Percentiles rank a stretch among this genome's conserved stretches.
phyloP scores from a whole-genome alignment of 2,113 vertebrate genomes.

The Nibea albiflora region DNA sequence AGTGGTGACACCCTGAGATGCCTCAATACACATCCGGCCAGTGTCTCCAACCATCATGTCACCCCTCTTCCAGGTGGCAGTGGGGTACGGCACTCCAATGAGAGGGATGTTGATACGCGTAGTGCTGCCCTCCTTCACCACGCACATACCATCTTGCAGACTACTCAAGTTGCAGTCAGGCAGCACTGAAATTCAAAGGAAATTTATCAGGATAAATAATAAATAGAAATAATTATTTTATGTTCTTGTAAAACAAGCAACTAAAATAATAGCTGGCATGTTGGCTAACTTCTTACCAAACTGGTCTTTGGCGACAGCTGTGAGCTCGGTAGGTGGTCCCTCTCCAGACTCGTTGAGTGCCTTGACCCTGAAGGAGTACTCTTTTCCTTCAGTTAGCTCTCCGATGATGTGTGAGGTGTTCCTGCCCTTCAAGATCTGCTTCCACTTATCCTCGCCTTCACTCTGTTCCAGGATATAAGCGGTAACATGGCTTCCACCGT shows the following conservation, averaged over 20 bases:
- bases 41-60: slow-evolving; percentile 87
- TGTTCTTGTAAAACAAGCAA: not conserved
- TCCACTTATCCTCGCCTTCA: slow-evolving; percentile 91
- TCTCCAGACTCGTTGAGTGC: slow-evolving; percentile 95
- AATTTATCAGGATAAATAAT: not conserved
- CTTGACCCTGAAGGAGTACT: slow-evolving; percentile 93
- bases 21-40: slow-evolving; percentile 91
- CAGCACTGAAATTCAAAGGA: slow-evolving; percentile 81
- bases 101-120: slow-evolving; percentile 93
- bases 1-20: slow-evolving; percentile 89
- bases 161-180: slow-evolving; percentile 93
- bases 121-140: slow-evolving; percentile 94
- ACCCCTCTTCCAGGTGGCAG: slow-evolving; percentile 93
- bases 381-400: slow-evolving; percentile 92
- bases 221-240: not conserved
- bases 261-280: not conserved
- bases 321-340: slow-evolving; percentile 91
- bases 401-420: slow-evolving; percentile 86
- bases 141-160: slow-evolving; percentile 89
- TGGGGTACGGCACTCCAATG: slow-evolving; percentile 89
- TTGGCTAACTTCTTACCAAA: slow-evolving; percentile 85
- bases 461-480: slow-evolving; percentile 91
- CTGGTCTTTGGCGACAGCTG: slow-evolving; percentile 92
- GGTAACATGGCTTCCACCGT: slow-evolving; percentile 93
- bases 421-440: slow-evolving; percentile 89